A percentile compares a stretch with the other conserved stretches of the same genome.
These are phyloP conservation scores for Andrena fulva DNA, from an alignment of 2,888 invertebrate species.

Conservation along the genomic window DNA sequence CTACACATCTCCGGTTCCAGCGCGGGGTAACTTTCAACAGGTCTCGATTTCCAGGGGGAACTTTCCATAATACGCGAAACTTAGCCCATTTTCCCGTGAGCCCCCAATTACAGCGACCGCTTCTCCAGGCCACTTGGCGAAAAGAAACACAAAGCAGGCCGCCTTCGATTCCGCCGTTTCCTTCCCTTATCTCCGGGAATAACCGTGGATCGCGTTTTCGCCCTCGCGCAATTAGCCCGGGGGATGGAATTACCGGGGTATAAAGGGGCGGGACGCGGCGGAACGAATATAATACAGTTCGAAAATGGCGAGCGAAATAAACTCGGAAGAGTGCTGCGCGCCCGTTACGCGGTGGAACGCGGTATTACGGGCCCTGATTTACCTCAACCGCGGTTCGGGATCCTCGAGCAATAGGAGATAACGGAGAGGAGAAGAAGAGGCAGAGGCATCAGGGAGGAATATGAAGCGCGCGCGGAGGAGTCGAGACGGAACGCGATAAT, in stretches of 20 bases:
- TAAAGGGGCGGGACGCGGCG: not conserved
- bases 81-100: not conserved
- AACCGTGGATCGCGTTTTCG: slow-evolving; percentile 3
- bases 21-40: not conserved
- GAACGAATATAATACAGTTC: slow-evolving; percentile 32
- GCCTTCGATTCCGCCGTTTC: not conserved
- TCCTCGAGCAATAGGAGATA: slow-evolving; percentile 15
- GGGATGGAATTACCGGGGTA: not conserved
- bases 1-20: not conserved
- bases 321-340: slow-evolving; percentile 33
- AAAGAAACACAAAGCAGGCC: slow-evolving; percentile 7
- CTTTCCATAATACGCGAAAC: slow-evolving; percentile 2
- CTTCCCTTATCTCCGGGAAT: not conserved
- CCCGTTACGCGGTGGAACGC: slow-evolving; percentile 35
- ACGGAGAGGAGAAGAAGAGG: not conserved
- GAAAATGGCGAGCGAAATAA: slow-evolving; percentile 28
- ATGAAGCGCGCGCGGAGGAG: slow-evolving; percentile 61
- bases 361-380: slow-evolving; percentile 61
- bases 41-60: not conserved
- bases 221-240: slow-evolving; percentile 1
- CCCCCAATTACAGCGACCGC: slow-evolving; percentile 1
- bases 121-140: not conserved
- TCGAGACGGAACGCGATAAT: slow-evolving; percentile 74
- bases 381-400: slow-evolving; percentile 39
- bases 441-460: slow-evolving; percentile 54